Conservation (phyloP, 2,113 vertebrate genomes). For the Sylvietta virens region DNA sequence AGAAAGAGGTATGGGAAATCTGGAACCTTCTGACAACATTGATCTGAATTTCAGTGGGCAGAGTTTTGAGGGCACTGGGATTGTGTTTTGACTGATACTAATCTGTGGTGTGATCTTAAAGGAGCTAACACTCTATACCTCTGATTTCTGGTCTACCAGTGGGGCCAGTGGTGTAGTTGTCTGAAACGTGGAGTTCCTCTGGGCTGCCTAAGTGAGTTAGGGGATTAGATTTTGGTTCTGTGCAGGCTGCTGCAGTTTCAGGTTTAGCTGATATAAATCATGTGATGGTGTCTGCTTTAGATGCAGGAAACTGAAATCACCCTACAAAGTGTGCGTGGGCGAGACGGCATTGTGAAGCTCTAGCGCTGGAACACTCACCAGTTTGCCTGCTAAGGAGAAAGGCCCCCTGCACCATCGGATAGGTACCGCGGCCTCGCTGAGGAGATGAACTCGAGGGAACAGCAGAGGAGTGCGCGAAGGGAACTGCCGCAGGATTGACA, state of each 20-base stretch:
- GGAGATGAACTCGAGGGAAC: background rate
- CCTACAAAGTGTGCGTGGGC: slow-evolving; percentile 56
- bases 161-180: background rate
- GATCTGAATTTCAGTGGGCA: background rate
- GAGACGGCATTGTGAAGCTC: slow-evolving; percentile 45
- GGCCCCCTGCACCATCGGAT: background rate
- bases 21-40: background rate
- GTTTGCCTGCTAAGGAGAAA: background rate
- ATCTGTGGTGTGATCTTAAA: background rate
- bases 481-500: background rate
- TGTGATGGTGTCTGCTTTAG: background rate
- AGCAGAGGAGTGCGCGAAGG: background rate
- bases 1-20: slow-evolving; percentile 67
- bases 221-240: background rate
- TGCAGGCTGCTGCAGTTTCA: background rate
- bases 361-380: background rate
- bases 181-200: background rate
- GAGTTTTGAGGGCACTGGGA: background rate
- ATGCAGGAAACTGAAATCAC: slow-evolving; percentile 62
- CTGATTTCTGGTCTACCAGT: background rate
- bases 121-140: background rate
- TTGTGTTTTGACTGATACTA: background rate
- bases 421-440: background rate
- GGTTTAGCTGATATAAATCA: background rate
- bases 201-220: background rate